Percentiles rank a stretch among this genome's conserved stretches.
phyloP scores from a whole-genome alignment of 2,888 invertebrate species.

The Carpatolechia fugitivella region DNA sequence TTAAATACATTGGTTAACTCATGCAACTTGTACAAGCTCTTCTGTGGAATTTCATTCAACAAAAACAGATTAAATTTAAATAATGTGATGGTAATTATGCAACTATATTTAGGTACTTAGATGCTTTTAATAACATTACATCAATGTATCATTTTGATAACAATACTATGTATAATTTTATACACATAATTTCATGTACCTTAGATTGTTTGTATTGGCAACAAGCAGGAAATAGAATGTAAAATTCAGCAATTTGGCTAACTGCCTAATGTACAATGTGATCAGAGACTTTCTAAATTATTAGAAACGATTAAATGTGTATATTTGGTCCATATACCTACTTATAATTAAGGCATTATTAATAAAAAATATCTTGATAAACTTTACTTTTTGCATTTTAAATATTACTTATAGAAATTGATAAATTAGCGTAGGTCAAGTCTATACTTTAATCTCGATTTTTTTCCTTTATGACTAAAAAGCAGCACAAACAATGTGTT shows the following conservation, averaged over 20 bases:
- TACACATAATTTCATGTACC: background rate
- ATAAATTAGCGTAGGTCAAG: no score
- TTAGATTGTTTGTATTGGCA: conserved; percentile 11
- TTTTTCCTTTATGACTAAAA: no score
- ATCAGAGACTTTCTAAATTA: conserved; percentile 40
- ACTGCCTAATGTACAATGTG: conserved; percentile 17
- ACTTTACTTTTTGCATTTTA: background rate
- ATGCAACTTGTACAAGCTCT: background rate
- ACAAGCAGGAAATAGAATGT: background rate
- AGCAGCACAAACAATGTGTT: no score
- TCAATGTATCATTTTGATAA: background rate
- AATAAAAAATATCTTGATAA: conserved; percentile 6
- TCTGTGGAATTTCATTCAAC: background rate
- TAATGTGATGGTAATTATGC: conserved; percentile 7
- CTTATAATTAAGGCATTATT: conserved; percentile 33
- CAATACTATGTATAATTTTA: conserved; percentile 1
- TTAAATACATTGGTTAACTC: background rate
- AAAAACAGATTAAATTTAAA: background rate
- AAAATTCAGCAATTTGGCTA: conserved; percentile 10
- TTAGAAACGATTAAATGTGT: conserved; percentile 41
- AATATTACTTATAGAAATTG: background rate
- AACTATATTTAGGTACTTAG: background rate
- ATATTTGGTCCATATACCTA: conserved; percentile 47
- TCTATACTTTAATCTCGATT: no score
- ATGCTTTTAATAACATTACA: conserved; percentile 15